Evolutionary conservation across 1,140 invertebrate genomes (phyloP), one percentile per base, ranked within the genome.

Genomic region (Gryon sp.): DNA sequence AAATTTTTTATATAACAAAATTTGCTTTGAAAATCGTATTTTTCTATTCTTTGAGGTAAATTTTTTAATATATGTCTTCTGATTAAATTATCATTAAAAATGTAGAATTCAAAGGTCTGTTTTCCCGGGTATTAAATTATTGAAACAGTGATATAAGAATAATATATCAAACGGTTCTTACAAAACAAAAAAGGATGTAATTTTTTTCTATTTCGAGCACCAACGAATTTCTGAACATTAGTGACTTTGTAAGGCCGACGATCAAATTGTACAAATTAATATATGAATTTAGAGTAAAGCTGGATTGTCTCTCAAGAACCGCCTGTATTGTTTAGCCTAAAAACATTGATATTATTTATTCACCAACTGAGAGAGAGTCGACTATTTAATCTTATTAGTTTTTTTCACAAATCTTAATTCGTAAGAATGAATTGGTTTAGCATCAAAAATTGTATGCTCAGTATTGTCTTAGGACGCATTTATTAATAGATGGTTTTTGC

Each of bases 271-370:
- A 4, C 16, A 20, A 55, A 38, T 12, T 41, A 14, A 52, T 41
- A 60, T 12, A 34, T 7, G 2, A n/a, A 34, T 12, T 34, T 45
- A 52, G 46, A 20, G 45, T 24, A 46, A 15, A 59, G 24, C 28
- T n/a, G n/a, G 68, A 72, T 63, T 72, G 68, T 72, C 57, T 63
- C 63, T 53, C 34, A 72, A 72, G 68, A 72, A 72, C 57, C 68
- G 50, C 68, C 59, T 28, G 16, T 48, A 48, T 22, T 38, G 34
- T 28, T 72, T 72, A 62, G 34, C 24, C 41, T 11, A 63, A 72
- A 53, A 46, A 72, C 57, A 72, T 18, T 40, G 41, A 73, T 36
- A 59, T 7, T 32, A n/a, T 38, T 38, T 60, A 30, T 59, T 38
- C 11, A 57, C 34, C 59, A 73, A 73, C 40, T 48, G 19, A 11